Base-by-base conservation (phyloP, 2,888 invertebrate species). In the Subacronicta megacephala region DNA sequence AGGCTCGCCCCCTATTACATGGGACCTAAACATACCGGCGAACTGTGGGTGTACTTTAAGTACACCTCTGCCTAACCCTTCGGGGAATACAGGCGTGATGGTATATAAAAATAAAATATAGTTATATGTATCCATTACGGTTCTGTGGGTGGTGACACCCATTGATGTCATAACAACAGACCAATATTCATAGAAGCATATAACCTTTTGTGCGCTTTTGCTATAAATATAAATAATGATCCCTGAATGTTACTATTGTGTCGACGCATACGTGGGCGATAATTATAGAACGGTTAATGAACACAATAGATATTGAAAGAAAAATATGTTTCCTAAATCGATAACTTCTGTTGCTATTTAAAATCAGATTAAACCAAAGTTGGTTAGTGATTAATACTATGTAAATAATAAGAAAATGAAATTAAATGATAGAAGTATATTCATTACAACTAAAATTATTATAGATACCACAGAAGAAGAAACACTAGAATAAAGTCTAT, bases 121-220 rank as follows among this genome's bases (percentile, higher is more conserved):
- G 35, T 54, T 69, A 26, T 61, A 15, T 49, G 26, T 55, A 41
- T 50, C 10, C 45, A 35, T 44, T 38, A 58, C 31, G 37, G 38
- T 46, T 33, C 45, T 9, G 38, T 50, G 50, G 55, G 50, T 50
- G 44, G 50, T 51, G 52, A 42, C 31, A 49, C 17, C 18, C 29
- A 57, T 57, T 38, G 16, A 66, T 1, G 40, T 17, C 37, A 45
- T 49, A 44, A 56, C 37, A 62, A 60, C 36, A 63, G 41, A 52
- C 37, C 15, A 53, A 46, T 73, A 68, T 76, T 76, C 68, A 72
- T 56, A 63, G 64, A 60, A 73, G 51, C 59, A 59, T 56, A 57
- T 40, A 60, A 55, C 23, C 50, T 52, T 72, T 72, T 55, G 43
- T 73, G 33, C 51, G 18, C 40, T 63, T 58, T 76, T 73, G 70